Conservation (phyloP, 2,113 vertebrate species). For the Osmerus eperlanus region DNA sequence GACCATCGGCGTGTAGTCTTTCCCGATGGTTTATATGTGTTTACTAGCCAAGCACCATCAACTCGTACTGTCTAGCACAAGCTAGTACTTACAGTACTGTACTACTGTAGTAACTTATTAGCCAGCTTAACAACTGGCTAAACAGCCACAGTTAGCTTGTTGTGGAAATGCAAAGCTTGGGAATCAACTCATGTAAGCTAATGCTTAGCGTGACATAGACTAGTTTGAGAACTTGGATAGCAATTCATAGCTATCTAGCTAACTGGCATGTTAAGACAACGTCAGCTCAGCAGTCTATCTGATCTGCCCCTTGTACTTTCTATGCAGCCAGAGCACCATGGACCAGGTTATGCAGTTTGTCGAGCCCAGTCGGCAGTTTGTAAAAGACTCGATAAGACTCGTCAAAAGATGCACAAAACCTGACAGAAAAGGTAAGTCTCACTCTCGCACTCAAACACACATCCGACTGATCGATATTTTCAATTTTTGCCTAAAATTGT, state of each 20-base stretch:
- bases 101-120: no score
- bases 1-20: not conserved
- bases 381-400: slow-evolving; percentile 97
- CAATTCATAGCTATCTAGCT: not conserved
- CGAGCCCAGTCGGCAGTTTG: slow-evolving; percentile 95
- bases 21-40: not conserved
- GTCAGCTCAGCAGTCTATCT: slow-evolving; percentile 33
- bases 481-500: not conserved
- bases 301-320: not conserved
- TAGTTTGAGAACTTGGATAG: not conserved
- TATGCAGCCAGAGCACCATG: slow-evolving; percentile 69
- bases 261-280: not conserved
- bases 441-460: no score
- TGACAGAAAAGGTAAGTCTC: slow-evolving; percentile 89
- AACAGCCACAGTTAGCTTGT: no score
- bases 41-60: not conserved
- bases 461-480: no score
- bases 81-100: no score
- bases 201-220: no score
- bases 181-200: no score
- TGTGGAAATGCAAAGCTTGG: no score
- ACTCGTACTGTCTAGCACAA: no score
- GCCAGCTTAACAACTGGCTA: no score
- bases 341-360: slow-evolving; percentile 99
- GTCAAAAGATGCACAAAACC: slow-evolving; percentile 98